A percentile compares a stretch with the other conserved stretches of the same genome.
These are phyloP conservation scores for Esox masquinongy DNA, from an alignment of 2,797 vertebrate species.

Conservation along the genomic window DNA sequence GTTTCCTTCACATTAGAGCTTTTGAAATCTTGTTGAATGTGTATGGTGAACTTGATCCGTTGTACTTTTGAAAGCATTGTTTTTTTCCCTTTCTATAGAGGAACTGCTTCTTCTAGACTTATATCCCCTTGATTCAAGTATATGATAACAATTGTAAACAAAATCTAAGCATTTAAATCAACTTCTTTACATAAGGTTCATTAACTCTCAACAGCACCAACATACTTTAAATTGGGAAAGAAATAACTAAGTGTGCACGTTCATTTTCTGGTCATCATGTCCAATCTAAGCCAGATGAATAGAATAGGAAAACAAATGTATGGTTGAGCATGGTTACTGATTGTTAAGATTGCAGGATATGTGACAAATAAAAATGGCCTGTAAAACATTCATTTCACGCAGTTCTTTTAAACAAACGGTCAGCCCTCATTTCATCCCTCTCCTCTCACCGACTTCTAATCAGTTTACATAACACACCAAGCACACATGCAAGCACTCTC, in stretches of 20 bases:
- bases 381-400: slow-evolving; percentile 1
- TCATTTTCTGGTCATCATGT: slow-evolving; percentile 13
- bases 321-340: slow-evolving; percentile 5
- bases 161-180: slow-evolving; percentile 10
- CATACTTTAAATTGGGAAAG: slow-evolving; percentile 16
- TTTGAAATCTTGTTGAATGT: slow-evolving; percentile 8
- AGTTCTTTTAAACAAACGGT: slow-evolving; percentile 1
- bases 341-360: background rate
- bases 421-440: slow-evolving; percentile 3
- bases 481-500: background rate
- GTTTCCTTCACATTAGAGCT: slow-evolving; percentile 5
- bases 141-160: slow-evolving; percentile 12
- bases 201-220: slow-evolving; percentile 20
- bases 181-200: slow-evolving; percentile 5
- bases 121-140: slow-evolving; percentile 19
- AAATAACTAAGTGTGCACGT: slow-evolving; percentile 16
- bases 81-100: slow-evolving; percentile 5
- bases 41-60: slow-evolving; percentile 18
- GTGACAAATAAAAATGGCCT: background rate
- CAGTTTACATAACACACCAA: slow-evolving; percentile 3
- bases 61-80: background rate
- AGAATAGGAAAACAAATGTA: slow-evolving; percentile 7
- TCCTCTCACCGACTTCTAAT: background rate
- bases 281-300: background rate
- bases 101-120: slow-evolving; percentile 7